Evolutionary conservation across 1,140 invertebrate species (phyloP).

Genomic region (Plutomurus gul): DNA sequence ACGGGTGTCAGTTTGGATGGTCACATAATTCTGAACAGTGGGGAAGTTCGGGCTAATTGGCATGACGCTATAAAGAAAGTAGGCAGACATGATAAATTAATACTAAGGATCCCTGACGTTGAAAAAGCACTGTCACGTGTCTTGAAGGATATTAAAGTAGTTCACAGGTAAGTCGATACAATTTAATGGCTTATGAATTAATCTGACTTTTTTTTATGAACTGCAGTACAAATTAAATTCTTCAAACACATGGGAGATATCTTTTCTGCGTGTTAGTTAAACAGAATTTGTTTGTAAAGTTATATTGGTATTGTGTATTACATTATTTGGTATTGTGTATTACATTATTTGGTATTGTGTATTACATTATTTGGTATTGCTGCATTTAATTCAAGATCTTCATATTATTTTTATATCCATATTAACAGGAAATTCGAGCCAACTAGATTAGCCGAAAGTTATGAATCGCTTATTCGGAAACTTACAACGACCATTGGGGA

Average conservation of each 20-base stretch:
- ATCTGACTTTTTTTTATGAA: too few species aligned
- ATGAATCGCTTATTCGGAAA: conserved; percentile 78
- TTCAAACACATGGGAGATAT: too few species aligned
- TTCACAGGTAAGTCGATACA: conserved; percentile 73
- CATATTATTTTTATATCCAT: background rate
- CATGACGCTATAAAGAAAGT: conserved; percentile 85
- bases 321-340: background rate
- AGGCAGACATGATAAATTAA: conserved; percentile 71
- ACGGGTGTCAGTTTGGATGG: conserved; percentile 87
- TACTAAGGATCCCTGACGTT: conserved; percentile 76
- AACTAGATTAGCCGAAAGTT: conserved; percentile 78
- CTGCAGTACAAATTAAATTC: too few species aligned
- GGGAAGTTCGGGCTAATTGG: conserved; percentile 89
- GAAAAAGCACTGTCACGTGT: conserved; percentile 82
- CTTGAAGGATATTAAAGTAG: conserved; percentile 77
- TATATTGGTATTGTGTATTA: too few species aligned
- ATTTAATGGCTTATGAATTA: too few species aligned
- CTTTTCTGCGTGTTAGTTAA: too few species aligned
- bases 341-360: background rate
- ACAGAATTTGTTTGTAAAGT: too few species aligned
- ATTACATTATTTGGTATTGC: background rate
- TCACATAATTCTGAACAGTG: conserved; percentile 83
- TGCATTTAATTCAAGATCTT: background rate
- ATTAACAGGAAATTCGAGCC: conserved; percentile 82
- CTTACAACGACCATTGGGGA: conserved; percentile 81